Percentiles rank a stretch among this genome's conserved stretches.
phyloP scores from a whole-genome alignment of 2,888 invertebrate species.

The Spodoptera exigua region DNA sequence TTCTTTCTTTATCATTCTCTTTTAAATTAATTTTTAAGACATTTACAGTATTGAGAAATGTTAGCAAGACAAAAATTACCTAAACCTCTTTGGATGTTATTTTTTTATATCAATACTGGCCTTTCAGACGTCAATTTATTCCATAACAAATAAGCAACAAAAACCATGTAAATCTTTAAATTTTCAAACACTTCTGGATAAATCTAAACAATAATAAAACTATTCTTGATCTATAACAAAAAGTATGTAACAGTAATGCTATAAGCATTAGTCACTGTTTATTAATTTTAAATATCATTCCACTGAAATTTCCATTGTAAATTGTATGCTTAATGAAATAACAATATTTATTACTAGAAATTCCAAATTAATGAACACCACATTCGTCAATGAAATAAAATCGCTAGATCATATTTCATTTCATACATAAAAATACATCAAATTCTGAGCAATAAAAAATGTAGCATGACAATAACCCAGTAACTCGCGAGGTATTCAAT shows the following conservation, averaged over 20 bases:
- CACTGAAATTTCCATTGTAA: neutral
- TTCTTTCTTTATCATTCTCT: too few relatives aligned
- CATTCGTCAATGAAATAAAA: constrained; percentile 39
- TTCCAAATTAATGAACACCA: constrained; percentile 3
- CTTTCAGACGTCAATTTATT: too few relatives aligned
- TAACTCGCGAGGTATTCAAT: constrained; percentile 58
- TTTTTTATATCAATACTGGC: too few relatives aligned
- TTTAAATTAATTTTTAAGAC: too few relatives aligned
- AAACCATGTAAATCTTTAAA: too few relatives aligned
- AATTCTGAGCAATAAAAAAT: constrained; percentile 32
- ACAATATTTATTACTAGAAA: constrained; percentile 14
- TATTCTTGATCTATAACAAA: constrained; percentile 8
- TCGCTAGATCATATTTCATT: constrained; percentile 50
- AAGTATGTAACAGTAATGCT: neutral
- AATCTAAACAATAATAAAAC: neutral
- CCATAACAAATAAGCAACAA: too few relatives aligned
- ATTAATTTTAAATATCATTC: constrained; percentile 39
- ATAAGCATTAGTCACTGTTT: constrained; percentile 31
- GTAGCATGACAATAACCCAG: constrained; percentile 56
- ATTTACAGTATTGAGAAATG: too few relatives aligned
- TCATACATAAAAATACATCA: constrained; percentile 32
- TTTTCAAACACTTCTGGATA: too few relatives aligned
- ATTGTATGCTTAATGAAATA: constrained; percentile 1
- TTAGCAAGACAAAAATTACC: too few relatives aligned
- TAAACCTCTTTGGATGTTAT: too few relatives aligned